Evolutionary conservation across 2,888 invertebrate genomes (phyloP), one percentile per base, ranked within the genome.

Genomic region (Drosophila nr. perissopoda): DNA sequence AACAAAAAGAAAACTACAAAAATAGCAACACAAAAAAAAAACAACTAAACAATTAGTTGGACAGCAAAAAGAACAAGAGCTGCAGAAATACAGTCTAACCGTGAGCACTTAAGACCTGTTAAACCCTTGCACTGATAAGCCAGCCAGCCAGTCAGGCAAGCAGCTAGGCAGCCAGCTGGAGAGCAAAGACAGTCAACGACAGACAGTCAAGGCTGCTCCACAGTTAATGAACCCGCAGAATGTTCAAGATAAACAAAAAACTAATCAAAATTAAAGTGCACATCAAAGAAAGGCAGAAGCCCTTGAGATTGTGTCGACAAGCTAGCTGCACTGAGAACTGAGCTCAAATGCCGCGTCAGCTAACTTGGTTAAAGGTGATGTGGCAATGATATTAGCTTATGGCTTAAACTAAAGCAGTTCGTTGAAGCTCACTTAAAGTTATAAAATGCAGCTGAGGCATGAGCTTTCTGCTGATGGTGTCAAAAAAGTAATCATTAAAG

Each of bases 281-380:
- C 10, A 27, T 42, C 38, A 52, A 51, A 49, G 29, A 36, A 36
- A 54, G 25, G 45, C 21, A 71, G 45, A 67, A 59, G 73, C 73
- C 58, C 73, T 76, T 76, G 65, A 76, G 68, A 76, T 51, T 48
- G 21, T 42, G 29, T 0, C 45, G 57, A 62, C 54, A 42, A 68
- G 40, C 33, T 65, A 68, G 40, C 33, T 65, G 58, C 56, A 58
- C 34, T 31, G 11, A 56, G 11, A 56, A 56, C 33, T 29, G 21
- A 1, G 34, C 33, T 34, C 33, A 42, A 63, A 66, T 36, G 51
- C 11, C 38, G 61, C 65, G 34, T 53, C 62, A 59, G 51, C 33
- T 63, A 63, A 60, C 25, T 38, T 45, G 36, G 62, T 56, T 48
- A 69, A 65, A 69, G 61, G 64, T 34, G 18, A 54, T 33, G 8